Conservation (phyloP, 2,797 vertebrate genomes). For the Leptodactylus fallax region DNA sequence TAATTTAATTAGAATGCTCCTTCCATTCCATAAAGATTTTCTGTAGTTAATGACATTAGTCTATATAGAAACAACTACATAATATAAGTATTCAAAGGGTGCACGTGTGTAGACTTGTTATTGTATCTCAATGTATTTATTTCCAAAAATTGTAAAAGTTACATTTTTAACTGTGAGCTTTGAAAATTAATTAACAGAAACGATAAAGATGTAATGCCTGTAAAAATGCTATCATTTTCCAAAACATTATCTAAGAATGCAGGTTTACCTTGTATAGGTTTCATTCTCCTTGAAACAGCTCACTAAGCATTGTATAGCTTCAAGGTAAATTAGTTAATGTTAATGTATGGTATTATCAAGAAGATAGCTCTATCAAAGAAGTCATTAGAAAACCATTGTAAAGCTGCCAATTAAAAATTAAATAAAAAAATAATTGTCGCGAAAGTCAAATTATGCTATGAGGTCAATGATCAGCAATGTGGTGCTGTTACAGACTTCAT, state of each 20-base stretch:
- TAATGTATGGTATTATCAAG: background rate
- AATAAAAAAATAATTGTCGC: too few relatives aligned
- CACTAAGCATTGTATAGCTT: background rate
- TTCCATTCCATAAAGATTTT: background rate
- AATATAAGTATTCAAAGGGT: background rate
- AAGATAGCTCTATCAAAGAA: background rate
- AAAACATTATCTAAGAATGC: background rate
- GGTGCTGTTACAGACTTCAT: background rate
- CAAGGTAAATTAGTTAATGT: conserved; percentile 24
- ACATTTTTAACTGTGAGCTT: background rate
- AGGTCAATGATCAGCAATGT: background rate
- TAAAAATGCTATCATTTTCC: background rate
- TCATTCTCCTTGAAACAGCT: background rate
- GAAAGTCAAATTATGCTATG: background rate
- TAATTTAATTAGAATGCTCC: background rate
- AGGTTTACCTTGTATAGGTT: background rate
- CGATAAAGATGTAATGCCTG: background rate
- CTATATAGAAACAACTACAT: background rate
- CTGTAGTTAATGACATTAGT: background rate
- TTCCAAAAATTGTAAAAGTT: background rate
- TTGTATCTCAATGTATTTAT: background rate
- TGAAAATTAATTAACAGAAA: background rate
- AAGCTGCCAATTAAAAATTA: background rate
- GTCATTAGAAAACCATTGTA: background rate
- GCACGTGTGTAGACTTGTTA: background rate